Evolutionary conservation across 2,888 invertebrate genomes (phyloP).

Genomic region (Hetaerina titia): DNA sequence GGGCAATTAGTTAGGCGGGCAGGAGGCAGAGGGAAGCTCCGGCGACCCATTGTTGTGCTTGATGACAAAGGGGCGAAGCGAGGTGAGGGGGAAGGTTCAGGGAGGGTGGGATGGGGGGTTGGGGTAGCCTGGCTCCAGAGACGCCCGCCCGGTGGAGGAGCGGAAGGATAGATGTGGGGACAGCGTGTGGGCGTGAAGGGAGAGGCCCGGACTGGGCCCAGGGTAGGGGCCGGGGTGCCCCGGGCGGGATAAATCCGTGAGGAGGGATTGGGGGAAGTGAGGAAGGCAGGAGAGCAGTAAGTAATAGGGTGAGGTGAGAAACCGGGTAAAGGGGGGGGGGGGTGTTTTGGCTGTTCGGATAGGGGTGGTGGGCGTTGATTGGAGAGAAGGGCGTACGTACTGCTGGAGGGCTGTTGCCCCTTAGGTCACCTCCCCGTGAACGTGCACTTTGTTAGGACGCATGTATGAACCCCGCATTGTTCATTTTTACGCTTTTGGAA

Average conservation of each 20-base stretch:
- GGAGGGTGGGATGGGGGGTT: not conserved
- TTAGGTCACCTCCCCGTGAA: not conserved
- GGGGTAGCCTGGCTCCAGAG: not conserved
- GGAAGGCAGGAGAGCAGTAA: not conserved
- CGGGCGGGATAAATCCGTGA: not conserved
- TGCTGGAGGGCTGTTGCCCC: not conserved
- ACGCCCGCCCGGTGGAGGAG: not conserved
- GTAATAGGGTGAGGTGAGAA: not conserved
- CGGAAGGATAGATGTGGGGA: not conserved
- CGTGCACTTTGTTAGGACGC: not conserved
- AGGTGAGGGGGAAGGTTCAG: not conserved
- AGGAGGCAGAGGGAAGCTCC: not conserved
- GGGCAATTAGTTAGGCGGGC: constrained; percentile 50
- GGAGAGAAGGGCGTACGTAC: too few species aligned
- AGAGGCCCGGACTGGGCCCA: not conserved
- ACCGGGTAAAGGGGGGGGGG: not conserved
- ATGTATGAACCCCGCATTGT: too few species aligned
- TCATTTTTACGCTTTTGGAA: too few species aligned
- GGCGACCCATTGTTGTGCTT: constrained; percentile 36
- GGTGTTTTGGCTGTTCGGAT: not conserved
- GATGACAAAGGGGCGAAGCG: constrained; percentile 31
- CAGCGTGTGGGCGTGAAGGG: not conserved
- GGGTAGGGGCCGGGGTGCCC: not conserved
- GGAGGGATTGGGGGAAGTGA: not conserved
- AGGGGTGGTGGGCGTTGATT: too few species aligned